Base-by-base conservation (phyloP, 2,113 vertebrate genomes). In the Sinocyclocheilus rhinocerous region DNA sequence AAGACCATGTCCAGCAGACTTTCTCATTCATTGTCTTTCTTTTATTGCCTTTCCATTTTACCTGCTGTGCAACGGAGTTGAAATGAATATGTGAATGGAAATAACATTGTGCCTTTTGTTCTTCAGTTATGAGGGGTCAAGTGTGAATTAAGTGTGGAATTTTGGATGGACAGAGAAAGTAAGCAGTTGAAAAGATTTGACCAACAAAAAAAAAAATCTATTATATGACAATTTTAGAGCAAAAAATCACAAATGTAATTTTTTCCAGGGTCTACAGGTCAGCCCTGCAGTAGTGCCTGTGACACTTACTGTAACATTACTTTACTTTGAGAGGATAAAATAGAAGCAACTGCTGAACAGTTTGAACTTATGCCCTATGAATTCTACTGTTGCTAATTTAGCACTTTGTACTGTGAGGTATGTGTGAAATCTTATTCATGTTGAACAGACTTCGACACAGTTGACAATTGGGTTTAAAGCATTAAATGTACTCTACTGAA, bases 11-110 rank as follows among this genome's bases (percentile, higher is more conserved):
- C 72, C 39, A 78, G 18, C 55, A 22, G 48, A 55, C 6, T 9
- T 55, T 20, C 9, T 55, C 15, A 10, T 78, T 39, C 20, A 22
- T 48, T 24, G 72, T 18, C 12, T 70, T 57, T 57, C 26, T 29
- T 29, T 57, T 57, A 78, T 78, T 57, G 16, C 57, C 29, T 61
- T 61, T 36, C 45, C 9, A 57, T 78, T 78, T 78, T 36, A 78
- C 57, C 81, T 69, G 80, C 42, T 22, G 72, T 83, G 80, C 72
- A 83, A 48, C 16, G 4, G 26, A 65, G 39, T 42, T 69, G 11
- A 80, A 72, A 73, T 55, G 45, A 57, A 57, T 55, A 6, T 78
- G 12, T 9, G 8, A 67, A 81, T 67, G 22, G 13, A 9, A 48
- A 26, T 65, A 48, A 22, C 36, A 26, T 16, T 48, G 52, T 78